These are phyloP conservation scores for Ornithorhynchus anatinus DNA, from an alignment of 2,113 vertebrate genomes.

Conservation along the genomic window DNA sequence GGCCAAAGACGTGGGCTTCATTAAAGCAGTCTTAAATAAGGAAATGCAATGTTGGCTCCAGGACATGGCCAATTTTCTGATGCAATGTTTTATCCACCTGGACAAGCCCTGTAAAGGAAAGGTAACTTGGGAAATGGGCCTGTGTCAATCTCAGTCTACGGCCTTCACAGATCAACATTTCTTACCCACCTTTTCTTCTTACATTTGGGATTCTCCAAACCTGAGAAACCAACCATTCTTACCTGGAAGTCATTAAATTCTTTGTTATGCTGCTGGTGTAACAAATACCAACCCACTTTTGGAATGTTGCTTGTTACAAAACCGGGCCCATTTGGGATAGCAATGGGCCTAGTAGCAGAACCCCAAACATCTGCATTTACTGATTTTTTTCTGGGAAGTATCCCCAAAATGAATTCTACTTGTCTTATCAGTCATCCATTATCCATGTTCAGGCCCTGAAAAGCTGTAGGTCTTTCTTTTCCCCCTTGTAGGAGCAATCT, in stretches of 20 bases:
- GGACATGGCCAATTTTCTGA: too few relatives aligned
- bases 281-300: slow-evolving; percentile 9
- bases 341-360: slow-evolving; percentile 1
- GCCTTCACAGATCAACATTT: neutral
- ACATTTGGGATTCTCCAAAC: slow-evolving; percentile 13
- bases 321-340: slow-evolving; percentile 17
- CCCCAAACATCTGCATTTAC: slow-evolving; percentile 1
- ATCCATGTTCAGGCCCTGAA: neutral
- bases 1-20: too few relatives aligned
- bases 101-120: neutral
- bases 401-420: slow-evolving; percentile 37
- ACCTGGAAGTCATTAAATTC: slow-evolving; percentile 28
- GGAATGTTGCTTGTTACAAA: slow-evolving; percentile 19
- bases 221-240: slow-evolving; percentile 22
- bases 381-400: slow-evolving; percentile 20
- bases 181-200: neutral
- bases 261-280: slow-evolving; percentile 18
- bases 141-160: neutral
- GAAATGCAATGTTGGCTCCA: too few relatives aligned
- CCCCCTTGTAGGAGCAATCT: too few relatives aligned
- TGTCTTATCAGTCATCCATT: slow-evolving; percentile 28
- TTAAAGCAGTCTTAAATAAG: too few relatives aligned
- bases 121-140: neutral
- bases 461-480: neutral
- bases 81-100: too few relatives aligned